Percentiles rank a stretch among this genome's conserved stretches.
Conservation (phyloP, 2,113 vertebrate species). For the Hoplias malabaricus region DNA sequence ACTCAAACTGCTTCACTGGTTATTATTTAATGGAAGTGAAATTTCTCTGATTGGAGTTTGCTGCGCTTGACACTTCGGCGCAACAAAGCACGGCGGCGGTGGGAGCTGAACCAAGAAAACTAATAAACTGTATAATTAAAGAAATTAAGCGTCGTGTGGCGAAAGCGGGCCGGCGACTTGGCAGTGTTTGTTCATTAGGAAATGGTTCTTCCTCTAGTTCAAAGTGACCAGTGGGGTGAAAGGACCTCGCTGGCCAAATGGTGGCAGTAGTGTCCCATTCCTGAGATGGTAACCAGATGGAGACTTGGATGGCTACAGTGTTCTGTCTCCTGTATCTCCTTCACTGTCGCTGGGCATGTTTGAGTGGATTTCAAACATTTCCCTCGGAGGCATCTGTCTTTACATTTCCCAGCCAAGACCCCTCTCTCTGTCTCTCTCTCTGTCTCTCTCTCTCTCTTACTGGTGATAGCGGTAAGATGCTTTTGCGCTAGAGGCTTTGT, state of each 20-base stretch:
- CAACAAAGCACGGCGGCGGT: constrained; percentile 48
- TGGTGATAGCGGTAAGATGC: constrained; percentile 12
- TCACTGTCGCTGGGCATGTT: constrained; percentile 50
- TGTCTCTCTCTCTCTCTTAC: background rate
- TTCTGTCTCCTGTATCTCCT: constrained; percentile 40
- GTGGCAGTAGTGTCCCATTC: constrained; percentile 65
- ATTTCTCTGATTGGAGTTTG: constrained; percentile 55
- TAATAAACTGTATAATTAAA: constrained; percentile 67
- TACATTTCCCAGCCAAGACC: constrained; percentile 33
- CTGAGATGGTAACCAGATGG: background rate
- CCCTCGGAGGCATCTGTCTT: constrained; percentile 53
- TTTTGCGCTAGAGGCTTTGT: constrained; percentile 35
- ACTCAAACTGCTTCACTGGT: constrained; percentile 48
- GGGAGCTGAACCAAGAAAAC: constrained; percentile 59
- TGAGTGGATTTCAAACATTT: constrained; percentile 60
- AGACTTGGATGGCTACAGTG: constrained; percentile 38
- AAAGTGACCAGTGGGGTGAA: background rate
- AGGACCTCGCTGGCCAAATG: constrained; percentile 42
- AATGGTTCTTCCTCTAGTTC: constrained; percentile 36
- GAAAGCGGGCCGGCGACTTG: constrained; percentile 33
- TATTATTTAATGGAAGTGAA: constrained; percentile 61
- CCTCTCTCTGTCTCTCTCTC: background rate
- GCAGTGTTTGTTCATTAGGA: constrained; percentile 53
- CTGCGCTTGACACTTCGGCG: constrained; percentile 54
- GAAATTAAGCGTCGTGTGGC: constrained; percentile 57